Evolutionary conservation across 2,888 invertebrate species (phyloP).

Genomic region (Scaptodrosophila latifasciaeformis): DNA sequence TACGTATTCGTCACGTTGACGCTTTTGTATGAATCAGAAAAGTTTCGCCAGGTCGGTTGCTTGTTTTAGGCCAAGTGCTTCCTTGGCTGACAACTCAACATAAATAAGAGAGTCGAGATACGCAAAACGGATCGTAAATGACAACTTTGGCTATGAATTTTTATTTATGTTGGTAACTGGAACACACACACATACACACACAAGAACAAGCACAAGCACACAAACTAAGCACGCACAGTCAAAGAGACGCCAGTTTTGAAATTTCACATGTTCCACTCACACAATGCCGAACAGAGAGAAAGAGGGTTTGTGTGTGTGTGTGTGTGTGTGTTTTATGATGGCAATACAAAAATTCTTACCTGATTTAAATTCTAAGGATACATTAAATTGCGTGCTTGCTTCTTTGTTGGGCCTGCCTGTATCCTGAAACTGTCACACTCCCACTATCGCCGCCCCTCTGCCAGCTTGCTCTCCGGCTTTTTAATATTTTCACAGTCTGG

Average conservation of each 20-base stretch:
- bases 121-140: constrained; percentile 26
- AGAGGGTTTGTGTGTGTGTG: too few relatives aligned
- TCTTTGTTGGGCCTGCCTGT: constrained; percentile 29
- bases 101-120: constrained; percentile 32
- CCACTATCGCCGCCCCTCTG: too few relatives aligned
- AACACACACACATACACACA: background rate
- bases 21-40: too few relatives aligned
- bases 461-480: too few relatives aligned
- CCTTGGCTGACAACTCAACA: constrained; percentile 24
- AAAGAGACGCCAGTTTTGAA: background rate
- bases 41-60: too few relatives aligned
- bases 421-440: too few relatives aligned
- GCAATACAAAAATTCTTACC: constrained; percentile 36
- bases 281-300: background rate
- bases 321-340: too few relatives aligned
- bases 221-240: background rate
- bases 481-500: constrained; percentile 1
- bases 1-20: too few relatives aligned
- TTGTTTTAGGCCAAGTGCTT: background rate
- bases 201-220: background rate
- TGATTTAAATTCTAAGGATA: constrained; percentile 67
- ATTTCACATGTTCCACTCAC: background rate
- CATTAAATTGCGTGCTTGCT: constrained; percentile 57
- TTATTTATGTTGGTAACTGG: background rate
- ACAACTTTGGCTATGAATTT: constrained; percentile 7